Conservation (phyloP, 2,888 invertebrate species). For the Zootermopsis nevadensis region DNA sequence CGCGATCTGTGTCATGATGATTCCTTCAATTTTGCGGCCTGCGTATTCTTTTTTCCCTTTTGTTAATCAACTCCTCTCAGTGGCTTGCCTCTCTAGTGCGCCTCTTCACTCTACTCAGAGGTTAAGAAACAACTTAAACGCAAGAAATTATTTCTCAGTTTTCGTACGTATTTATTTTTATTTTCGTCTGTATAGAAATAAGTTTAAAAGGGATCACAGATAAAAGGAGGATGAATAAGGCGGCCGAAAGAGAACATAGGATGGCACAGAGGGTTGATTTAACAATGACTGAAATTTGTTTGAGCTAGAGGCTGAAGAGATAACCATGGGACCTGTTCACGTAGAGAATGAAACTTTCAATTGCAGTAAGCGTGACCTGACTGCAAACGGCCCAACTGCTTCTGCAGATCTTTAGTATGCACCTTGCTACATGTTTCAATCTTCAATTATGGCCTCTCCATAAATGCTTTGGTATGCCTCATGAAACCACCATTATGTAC, state of each 20-base stretch:
- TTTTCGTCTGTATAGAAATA: background rate
- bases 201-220: background rate
- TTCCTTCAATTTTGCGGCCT: slow-evolving; percentile 2
- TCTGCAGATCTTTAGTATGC: background rate
- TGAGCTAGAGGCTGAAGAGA: background rate
- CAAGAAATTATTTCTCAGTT: background rate
- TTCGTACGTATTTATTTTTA: background rate
- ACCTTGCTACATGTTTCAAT: background rate
- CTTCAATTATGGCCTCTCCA: background rate
- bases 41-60: background rate
- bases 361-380: background rate
- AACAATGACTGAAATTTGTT: slow-evolving; percentile 4
- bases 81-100: too few species aligned
- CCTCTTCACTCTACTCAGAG: background rate
- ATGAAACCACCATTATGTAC: too few species aligned
- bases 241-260: background rate
- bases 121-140: background rate
- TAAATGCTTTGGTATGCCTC: background rate
- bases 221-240: background rate
- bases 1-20: background rate
- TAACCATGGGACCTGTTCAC: background rate
- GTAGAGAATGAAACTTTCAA: background rate
- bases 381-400: background rate
- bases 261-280: background rate
- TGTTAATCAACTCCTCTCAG: background rate